These are phyloP conservation scores for Acipenser oxyrinchus DNA, from an alignment of 2,797 vertebrate species.

Conservation along the genomic window DNA sequence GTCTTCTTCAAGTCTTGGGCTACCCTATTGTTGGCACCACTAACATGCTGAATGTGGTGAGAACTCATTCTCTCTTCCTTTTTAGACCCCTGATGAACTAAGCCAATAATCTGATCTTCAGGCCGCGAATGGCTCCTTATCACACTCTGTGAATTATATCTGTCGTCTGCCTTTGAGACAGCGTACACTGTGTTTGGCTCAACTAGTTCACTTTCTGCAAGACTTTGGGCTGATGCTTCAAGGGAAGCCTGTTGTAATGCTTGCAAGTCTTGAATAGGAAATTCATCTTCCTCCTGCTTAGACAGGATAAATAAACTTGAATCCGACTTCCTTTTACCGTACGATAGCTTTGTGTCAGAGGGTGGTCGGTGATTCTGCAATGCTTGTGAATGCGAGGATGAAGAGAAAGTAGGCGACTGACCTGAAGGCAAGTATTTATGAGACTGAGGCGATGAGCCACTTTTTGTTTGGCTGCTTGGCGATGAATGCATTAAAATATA, in stretches of 20 bases:
- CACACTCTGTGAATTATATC: conserved; percentile 83
- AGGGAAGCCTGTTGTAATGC: conserved; percentile 73
- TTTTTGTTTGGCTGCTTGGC: conserved; percentile 65
- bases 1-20: conserved; percentile 66
- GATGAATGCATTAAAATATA: conserved; percentile 78
- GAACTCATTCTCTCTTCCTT: conserved; percentile 74
- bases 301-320: conserved; percentile 59
- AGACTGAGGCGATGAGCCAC: conserved; percentile 69
- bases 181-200: conserved; percentile 75
- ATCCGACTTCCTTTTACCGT: conserved; percentile 76
- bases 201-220: conserved; percentile 59
- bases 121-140: conserved; percentile 86
- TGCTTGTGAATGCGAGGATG: conserved; percentile 66
- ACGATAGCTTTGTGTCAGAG: conserved; percentile 68
- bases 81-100: conserved; percentile 62
- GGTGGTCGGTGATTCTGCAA: conserved; percentile 75
- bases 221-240: conserved; percentile 61
- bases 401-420: conserved; percentile 68
- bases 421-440: conserved; percentile 78
- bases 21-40: conserved; percentile 52
- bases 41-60: conserved; percentile 69
- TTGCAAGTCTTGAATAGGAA: conserved; percentile 79
- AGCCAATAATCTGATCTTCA: conserved; percentile 77
- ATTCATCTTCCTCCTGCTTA: conserved; percentile 65
- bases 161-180: conserved; percentile 83